A percentile compares a stretch with the other conserved stretches of the same genome.
phyloP scores from a whole-genome alignment of 2,113 vertebrate genomes.

The Grus americana region DNA sequence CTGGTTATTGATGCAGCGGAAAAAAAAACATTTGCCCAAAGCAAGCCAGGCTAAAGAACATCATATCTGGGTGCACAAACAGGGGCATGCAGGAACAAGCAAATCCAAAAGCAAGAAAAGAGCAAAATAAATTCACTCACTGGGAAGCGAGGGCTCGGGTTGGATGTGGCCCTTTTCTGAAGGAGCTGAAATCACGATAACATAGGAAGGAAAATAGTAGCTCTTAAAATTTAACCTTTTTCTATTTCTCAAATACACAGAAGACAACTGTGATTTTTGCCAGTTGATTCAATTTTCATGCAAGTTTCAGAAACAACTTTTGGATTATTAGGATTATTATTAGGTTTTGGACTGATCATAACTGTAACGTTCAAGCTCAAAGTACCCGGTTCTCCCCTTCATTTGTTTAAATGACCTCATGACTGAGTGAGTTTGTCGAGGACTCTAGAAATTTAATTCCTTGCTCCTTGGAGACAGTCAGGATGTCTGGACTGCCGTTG shows the following conservation, averaged over 20 bases:
- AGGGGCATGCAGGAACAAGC: not conserved
- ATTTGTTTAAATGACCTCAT: rapidly evolving
- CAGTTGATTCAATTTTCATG: not conserved
- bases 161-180: rapidly evolving
- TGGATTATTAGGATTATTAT: not conserved
- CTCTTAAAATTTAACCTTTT: rapidly evolving
- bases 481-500: rapidly evolving
- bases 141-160: not conserved
- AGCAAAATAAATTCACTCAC: not conserved
- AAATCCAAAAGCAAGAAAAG: not conserved
- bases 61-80: not conserved
- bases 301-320: not conserved
- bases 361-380: not conserved
- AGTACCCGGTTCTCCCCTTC: not conserved
- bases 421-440: not conserved
- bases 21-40: not conserved
- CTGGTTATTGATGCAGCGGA: not conserved
- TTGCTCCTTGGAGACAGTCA: too few relatives aligned
- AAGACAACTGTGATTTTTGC: not conserved
- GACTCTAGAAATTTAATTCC: not conserved
- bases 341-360: not conserved
- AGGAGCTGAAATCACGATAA: not conserved
- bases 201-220: rapidly evolving
- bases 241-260: not conserved
- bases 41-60: not conserved